Base-by-base conservation (phyloP, 2,888 invertebrate species). In the Zele albiditarsus region DNA sequence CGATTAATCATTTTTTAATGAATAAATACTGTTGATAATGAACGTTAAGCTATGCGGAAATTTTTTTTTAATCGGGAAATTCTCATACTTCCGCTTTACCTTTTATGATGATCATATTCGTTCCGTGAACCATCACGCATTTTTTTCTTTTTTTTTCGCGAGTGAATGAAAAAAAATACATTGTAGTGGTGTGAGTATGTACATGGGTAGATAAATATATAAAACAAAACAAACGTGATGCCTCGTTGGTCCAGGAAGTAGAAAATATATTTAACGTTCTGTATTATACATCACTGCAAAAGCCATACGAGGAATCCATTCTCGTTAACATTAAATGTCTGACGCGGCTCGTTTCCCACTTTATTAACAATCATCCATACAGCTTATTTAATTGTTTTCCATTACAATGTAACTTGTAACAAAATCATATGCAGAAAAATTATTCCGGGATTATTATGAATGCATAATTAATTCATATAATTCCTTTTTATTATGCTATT, bases 301-400 rank as follows among this genome's bases (percentile, higher is more conserved):
- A 70, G 66, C 46, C 31, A 71, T 60, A 67, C 25, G 28, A 70
- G 65, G 60, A 58, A 67, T 65, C 58, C 49, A 60, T 71, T 60
- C 67, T 67, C 33, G 60, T 71, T 75, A 71, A 57, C 42, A 27
- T 38, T 60, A 31, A 28, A 31, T 33, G n/a, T 63, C 60, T 67
- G 53, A 53, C 57, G 73, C 42, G 73, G 38, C 8, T 69, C 12
- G 25, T 27, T 70, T 70, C 58, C 38, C 23, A 20, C 67, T 74
- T 53, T 65, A 74, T 70, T 74, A 70, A 70, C 70, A 38, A 74
- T 74, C 70, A 69, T 63, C 69, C 68, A 73, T 68, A 69, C 49
- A 38, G 38, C 57, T 69, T 74, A 70, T 65, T 74, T 70, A 70
- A 70, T 63, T 57, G 66, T 63, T 57, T 57, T 74, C 70, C 23